phyloP scores from a whole-genome alignment of 2,888 invertebrate genomes.

The Euproctis similis region DNA sequence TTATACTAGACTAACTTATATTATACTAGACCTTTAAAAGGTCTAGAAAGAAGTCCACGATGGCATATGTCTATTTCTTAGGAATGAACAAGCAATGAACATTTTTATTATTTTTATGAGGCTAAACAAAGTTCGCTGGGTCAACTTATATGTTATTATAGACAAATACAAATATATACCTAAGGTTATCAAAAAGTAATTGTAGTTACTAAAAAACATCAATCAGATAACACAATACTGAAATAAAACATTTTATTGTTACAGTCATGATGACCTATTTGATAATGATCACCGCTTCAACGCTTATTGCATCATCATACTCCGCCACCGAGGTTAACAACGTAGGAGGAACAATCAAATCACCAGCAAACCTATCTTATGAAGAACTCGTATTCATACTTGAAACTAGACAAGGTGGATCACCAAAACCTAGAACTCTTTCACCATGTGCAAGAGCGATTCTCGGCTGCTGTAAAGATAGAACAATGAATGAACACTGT shows the following conservation, averaged over 20 bases:
- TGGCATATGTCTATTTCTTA: no score
- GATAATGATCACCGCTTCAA: slow-evolving; percentile 24
- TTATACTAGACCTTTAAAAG: no score
- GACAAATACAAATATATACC: no score
- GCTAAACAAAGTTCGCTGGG: no score
- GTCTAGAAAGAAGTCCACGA: no score
- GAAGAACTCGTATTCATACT: slow-evolving; percentile 52
- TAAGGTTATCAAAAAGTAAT: no score
- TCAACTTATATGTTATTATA: no score
- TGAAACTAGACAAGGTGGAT: slow-evolving; percentile 32
- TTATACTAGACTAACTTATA: no score
- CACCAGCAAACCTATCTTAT: slow-evolving; percentile 38
- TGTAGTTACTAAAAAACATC: neutral
- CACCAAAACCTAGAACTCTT: slow-evolving; percentile 36
- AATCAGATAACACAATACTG: neutral
- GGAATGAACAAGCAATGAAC: no score
- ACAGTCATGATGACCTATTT: slow-evolving; percentile 35
- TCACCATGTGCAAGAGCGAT: slow-evolving; percentile 85
- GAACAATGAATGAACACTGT: slow-evolving; percentile 72
- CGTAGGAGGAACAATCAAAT: slow-evolving; percentile 45
- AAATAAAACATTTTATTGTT: slow-evolving; percentile 30
- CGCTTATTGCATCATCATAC: slow-evolving; percentile 27
- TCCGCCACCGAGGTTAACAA: slow-evolving; percentile 32
- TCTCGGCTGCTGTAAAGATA: slow-evolving; percentile 80
- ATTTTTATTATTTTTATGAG: no score